Percentiles rank a stretch among this genome's conserved stretches.
These are phyloP conservation scores for Microchirus variegatus DNA, from an alignment of 2,797 vertebrate genomes.

Conservation along the genomic window DNA sequence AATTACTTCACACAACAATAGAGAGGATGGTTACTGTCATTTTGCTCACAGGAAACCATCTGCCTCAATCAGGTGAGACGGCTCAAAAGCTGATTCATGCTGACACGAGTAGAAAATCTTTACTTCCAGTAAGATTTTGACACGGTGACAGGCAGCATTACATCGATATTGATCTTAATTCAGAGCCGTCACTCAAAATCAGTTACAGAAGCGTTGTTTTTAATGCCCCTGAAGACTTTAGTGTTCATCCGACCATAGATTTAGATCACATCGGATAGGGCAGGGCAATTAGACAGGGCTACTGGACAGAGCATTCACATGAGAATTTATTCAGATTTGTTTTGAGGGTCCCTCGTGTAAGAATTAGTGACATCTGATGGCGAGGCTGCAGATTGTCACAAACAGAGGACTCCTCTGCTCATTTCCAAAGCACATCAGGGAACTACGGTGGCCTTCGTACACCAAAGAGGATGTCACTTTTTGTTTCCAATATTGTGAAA, in stretches of 20 bases:
- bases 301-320: too few relatives aligned
- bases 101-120: slow-evolving; percentile 39
- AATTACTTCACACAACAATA: slow-evolving; percentile 31
- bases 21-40: slow-evolving; percentile 21
- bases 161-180: slow-evolving; percentile 68
- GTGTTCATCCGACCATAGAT: slow-evolving; percentile 57
- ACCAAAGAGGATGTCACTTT: too few relatives aligned
- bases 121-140: slow-evolving; percentile 42
- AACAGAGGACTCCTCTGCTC: too few relatives aligned
- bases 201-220: slow-evolving; percentile 17
- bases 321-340: too few relatives aligned
- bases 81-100: neutral
- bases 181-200: slow-evolving; percentile 62
- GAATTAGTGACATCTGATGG: too few relatives aligned
- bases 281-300: too few relatives aligned
- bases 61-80: neutral
- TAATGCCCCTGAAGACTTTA: slow-evolving; percentile 42
- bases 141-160: slow-evolving; percentile 51
- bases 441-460: too few relatives aligned
- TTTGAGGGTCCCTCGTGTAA: too few relatives aligned
- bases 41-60: slow-evolving; percentile 33
- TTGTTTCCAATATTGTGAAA: too few relatives aligned
- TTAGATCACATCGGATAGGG: slow-evolving; percentile 43
- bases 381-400: too few relatives aligned
- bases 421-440: too few relatives aligned